phyloP scores from a whole-genome alignment of 2,888 invertebrate genomes.

The Plebejus melissa region DNA sequence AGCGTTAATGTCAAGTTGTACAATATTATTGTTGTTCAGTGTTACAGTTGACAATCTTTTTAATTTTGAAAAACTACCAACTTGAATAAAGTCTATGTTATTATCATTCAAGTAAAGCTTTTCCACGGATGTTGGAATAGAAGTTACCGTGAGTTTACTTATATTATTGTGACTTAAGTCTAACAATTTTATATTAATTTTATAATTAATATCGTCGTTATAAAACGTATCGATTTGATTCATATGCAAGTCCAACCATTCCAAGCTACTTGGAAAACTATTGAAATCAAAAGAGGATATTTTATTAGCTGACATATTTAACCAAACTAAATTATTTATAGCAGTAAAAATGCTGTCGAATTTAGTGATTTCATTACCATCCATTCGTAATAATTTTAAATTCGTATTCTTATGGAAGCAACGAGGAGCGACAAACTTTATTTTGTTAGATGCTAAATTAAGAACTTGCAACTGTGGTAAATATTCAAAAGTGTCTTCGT shows the following conservation, averaged over 20 bases:
- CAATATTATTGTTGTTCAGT: slow-evolving; percentile 85
- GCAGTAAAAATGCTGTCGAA: slow-evolving; percentile 85
- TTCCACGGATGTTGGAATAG: slow-evolving; percentile 85
- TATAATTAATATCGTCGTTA: slow-evolving; percentile 75
- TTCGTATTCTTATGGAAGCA: slow-evolving; percentile 86
- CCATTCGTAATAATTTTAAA: slow-evolving; percentile 85
- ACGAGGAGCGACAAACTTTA: slow-evolving; percentile 84
- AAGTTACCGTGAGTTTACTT: slow-evolving; percentile 81
- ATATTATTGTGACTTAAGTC: slow-evolving; percentile 87
- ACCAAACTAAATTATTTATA: slow-evolving; percentile 85
- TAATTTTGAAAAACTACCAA: slow-evolving; percentile 85
- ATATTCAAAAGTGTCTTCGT: slow-evolving; percentile 85
- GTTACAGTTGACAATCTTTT: slow-evolving; percentile 85
- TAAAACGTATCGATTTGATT: slow-evolving; percentile 83
- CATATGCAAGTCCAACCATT: slow-evolving; percentile 89
- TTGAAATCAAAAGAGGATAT: slow-evolving; percentile 87
- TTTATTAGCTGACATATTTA: slow-evolving; percentile 89
- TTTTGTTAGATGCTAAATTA: slow-evolving; percentile 88
- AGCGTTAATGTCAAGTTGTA: slow-evolving; percentile 85
- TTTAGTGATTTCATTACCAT: slow-evolving; percentile 87
- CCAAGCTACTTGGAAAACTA: slow-evolving; percentile 84
- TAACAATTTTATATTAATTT: slow-evolving; percentile 83
- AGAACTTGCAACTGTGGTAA: slow-evolving; percentile 87
- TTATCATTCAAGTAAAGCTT: slow-evolving; percentile 87
- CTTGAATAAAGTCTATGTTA: slow-evolving; percentile 82